phyloP scores from a whole-genome alignment of 2,113 vertebrate genomes.

The Lanius collurio region DNA sequence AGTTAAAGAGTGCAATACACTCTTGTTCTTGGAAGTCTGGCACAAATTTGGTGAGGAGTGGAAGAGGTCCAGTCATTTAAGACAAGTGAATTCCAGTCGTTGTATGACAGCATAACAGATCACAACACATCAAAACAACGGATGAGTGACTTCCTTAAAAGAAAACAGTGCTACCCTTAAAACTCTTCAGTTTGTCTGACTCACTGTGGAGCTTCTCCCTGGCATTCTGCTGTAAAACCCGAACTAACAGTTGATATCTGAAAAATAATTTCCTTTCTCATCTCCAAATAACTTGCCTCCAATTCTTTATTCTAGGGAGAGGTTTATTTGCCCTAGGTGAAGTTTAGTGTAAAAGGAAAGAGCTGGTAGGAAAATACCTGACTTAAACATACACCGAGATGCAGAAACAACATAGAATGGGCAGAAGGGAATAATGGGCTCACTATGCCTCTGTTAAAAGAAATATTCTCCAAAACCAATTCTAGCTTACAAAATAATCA shows the following conservation, averaged over 20 bases:
- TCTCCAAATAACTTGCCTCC: not conserved
- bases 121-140: not conserved
- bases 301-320: not conserved
- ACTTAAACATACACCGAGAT: not conserved
- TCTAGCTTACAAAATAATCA: not conserved
- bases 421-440: not conserved
- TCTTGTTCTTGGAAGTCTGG: not conserved
- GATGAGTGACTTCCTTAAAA: not conserved
- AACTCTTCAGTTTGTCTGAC: not conserved
- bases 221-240: not conserved
- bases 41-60: not conserved
- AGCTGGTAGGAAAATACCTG: not conserved
- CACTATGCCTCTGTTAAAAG: not conserved
- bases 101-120: not conserved
- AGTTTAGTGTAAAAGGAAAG: not conserved
- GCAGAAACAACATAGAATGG: not conserved
- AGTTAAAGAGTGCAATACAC: not conserved
- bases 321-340: not conserved
- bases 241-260: not conserved
- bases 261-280: not conserved
- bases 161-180: not conserved
- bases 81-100: not conserved
- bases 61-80: not conserved
- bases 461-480: not conserved
- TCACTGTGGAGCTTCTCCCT: not conserved